These are phyloP conservation scores for Achroia grisella DNA, from an alignment of 1,140 invertebrate genomes.

Conservation along the genomic window DNA sequence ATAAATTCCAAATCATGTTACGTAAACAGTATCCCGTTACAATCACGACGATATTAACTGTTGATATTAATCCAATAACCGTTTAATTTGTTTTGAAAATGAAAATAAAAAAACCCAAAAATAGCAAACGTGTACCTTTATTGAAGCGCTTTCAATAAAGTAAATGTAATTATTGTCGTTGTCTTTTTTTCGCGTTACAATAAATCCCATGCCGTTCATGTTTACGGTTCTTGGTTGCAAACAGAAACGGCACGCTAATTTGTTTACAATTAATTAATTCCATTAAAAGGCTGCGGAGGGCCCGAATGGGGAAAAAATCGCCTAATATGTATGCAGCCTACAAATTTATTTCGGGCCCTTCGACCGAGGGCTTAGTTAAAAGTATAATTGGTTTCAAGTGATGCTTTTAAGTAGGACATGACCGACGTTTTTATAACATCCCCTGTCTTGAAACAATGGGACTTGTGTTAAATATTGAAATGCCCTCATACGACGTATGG, in stretches of 20 bases:
- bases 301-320: conserved; percentile 19
- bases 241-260: conserved; percentile 11
- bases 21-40: too few relatives aligned
- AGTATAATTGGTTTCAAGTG: conserved; percentile 60
- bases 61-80: too few relatives aligned
- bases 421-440: conserved; percentile 42
- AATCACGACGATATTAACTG: too few relatives aligned
- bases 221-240: conserved; percentile 10
- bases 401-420: conserved; percentile 42
- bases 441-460: conserved; percentile 41
- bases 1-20: too few relatives aligned
- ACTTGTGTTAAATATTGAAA: conserved; percentile 7
- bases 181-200: conserved; percentile 12
- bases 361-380: conserved; percentile 40
- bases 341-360: conserved; percentile 39
- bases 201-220: conserved; percentile 12
- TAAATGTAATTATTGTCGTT: conserved; percentile 12
- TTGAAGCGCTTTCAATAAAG: conserved; percentile 6
- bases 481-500: not conserved
- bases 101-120: conserved; percentile 3
- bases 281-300: conserved; percentile 4
- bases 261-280: conserved; percentile 26
- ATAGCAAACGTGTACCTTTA: conserved; percentile 9
- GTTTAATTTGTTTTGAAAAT: too few relatives aligned
- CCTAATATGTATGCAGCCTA: conserved; percentile 27